phyloP scores from a whole-genome alignment of 1,140 invertebrate genomes.

The Pollicipes pollicipes region DNA sequence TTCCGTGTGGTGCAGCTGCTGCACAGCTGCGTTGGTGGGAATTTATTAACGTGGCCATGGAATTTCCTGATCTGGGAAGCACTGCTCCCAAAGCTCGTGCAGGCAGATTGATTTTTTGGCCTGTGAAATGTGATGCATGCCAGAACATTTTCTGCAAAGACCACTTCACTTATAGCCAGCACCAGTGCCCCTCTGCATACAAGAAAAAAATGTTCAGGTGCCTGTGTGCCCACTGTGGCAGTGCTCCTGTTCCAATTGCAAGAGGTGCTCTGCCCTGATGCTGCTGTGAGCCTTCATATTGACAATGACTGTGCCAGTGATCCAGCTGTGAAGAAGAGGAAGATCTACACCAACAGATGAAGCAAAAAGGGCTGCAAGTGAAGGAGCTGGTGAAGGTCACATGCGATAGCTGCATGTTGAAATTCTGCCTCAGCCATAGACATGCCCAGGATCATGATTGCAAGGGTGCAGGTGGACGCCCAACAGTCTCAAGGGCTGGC shows the following conservation, averaged over 20 bases:
- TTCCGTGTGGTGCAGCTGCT: too few species aligned
- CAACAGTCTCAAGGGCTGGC: too few species aligned
- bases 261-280: slow-evolving; percentile 64
- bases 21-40: too few species aligned
- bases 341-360: slow-evolving; percentile 71
- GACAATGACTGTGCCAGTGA: slow-evolving; percentile 85
- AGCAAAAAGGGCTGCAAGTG: slow-evolving; percentile 59
- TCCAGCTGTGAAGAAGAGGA: slow-evolving; percentile 49
- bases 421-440: slow-evolving; percentile 76
- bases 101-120: slow-evolving; percentile 83
- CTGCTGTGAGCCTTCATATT: slow-evolving; percentile 71
- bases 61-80: slow-evolving; percentile 73
- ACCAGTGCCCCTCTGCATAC: slow-evolving; percentile 57
- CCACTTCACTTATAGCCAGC: slow-evolving; percentile 62
- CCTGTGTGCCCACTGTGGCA: slow-evolving; percentile 85
- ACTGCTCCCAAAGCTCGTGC: slow-evolving; percentile 60
- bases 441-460: slow-evolving; percentile 71
- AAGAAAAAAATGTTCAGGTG: slow-evolving; percentile 74
- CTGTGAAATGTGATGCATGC: slow-evolving; percentile 87
- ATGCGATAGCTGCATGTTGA: slow-evolving; percentile 58
- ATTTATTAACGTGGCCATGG: too few species aligned
- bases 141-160: slow-evolving; percentile 69
- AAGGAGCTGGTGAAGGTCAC: slow-evolving; percentile 69
- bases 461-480: slow-evolving; percentile 28
- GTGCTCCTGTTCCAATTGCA: slow-evolving; percentile 59